Conservation (phyloP, 2,797 vertebrate species). For the Rhyacichthys aspro region DNA sequence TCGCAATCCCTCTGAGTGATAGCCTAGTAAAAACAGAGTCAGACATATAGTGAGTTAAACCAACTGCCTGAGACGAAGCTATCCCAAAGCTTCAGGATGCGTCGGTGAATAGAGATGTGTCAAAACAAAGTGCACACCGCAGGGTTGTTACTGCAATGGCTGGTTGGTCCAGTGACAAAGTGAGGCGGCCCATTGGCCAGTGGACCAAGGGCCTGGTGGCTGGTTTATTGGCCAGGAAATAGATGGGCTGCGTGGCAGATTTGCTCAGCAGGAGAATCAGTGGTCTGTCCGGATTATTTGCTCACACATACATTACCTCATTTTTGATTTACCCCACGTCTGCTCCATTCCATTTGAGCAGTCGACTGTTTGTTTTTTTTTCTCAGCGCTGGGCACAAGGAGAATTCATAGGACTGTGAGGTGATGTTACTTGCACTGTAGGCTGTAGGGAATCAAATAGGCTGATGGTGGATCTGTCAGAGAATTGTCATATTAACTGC, state of each 20-base stretch:
- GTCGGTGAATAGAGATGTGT: slow-evolving; percentile 24
- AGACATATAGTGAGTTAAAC: slow-evolving; percentile 63
- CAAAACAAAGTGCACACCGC: slow-evolving; percentile 43
- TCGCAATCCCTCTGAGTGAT: slow-evolving; percentile 47
- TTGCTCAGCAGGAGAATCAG: slow-evolving; percentile 20
- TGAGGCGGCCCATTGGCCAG: slow-evolving; percentile 26
- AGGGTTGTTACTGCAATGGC: slow-evolving; percentile 22
- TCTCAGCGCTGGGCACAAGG: too few relatives aligned
- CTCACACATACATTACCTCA: slow-evolving; percentile 17
- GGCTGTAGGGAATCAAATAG: neutral
- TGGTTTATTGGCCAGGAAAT: slow-evolving; percentile 10
- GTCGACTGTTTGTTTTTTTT: too few relatives aligned
- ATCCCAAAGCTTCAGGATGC: slow-evolving; percentile 6
- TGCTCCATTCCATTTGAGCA: neutral
- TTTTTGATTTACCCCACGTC: neutral
- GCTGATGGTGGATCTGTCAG: too few relatives aligned
- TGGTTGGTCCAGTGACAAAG: slow-evolving; percentile 36
- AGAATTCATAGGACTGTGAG: neutral
- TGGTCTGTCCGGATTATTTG: slow-evolving; percentile 21
- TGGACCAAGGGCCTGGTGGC: slow-evolving; percentile 23
- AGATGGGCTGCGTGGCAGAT: slow-evolving; percentile 16
- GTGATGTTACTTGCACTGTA: neutral
- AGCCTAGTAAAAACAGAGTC: slow-evolving; percentile 41
- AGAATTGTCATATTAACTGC: too few relatives aligned
- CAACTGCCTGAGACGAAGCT: slow-evolving; percentile 20